phyloP scores from a whole-genome alignment of 2,797 vertebrate species.

The Pseudochirops cupreus region DNA sequence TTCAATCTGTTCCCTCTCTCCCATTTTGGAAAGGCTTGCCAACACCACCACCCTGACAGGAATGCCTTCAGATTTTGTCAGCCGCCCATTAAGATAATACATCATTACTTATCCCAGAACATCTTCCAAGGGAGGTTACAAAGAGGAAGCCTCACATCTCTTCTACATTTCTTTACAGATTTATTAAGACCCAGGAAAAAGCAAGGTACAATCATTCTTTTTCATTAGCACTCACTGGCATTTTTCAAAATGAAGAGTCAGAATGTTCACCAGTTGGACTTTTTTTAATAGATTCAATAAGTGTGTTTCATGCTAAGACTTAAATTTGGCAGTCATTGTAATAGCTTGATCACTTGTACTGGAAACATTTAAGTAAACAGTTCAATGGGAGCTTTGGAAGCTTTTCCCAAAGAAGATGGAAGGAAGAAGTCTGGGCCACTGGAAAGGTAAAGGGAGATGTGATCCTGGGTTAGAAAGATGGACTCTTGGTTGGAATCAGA shows the following conservation, averaged over 20 bases:
- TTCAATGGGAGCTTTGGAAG: constrained; percentile 61
- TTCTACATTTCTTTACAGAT: constrained; percentile 59
- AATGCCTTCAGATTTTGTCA: constrained; percentile 32
- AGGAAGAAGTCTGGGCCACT: neutral
- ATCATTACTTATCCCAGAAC: constrained; percentile 24
- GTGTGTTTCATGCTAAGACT: constrained; percentile 69
- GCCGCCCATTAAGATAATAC: constrained; percentile 57
- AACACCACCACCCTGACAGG: neutral
- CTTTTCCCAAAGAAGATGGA: constrained; percentile 40
- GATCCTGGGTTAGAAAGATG: neutral
- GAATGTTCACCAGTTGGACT: constrained; percentile 67
- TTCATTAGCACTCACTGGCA: constrained; percentile 55
- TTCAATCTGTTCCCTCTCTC: constrained; percentile 65
- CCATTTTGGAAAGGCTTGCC: constrained; percentile 10
- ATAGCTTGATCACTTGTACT: constrained; percentile 61
- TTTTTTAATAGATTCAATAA: constrained; percentile 73
- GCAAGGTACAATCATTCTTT: constrained; percentile 69
- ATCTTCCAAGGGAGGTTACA: constrained; percentile 44
- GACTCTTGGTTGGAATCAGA: neutral
- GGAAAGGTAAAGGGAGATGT: neutral
- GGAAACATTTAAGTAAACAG: constrained; percentile 56
- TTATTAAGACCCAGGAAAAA: constrained; percentile 71
- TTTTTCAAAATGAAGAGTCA: constrained; percentile 73
- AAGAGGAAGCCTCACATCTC: constrained; percentile 21
- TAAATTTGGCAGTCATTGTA: constrained; percentile 69